phyloP scores from a whole-genome alignment of 2,888 invertebrate species.

The Eristalis pertinax region DNA sequence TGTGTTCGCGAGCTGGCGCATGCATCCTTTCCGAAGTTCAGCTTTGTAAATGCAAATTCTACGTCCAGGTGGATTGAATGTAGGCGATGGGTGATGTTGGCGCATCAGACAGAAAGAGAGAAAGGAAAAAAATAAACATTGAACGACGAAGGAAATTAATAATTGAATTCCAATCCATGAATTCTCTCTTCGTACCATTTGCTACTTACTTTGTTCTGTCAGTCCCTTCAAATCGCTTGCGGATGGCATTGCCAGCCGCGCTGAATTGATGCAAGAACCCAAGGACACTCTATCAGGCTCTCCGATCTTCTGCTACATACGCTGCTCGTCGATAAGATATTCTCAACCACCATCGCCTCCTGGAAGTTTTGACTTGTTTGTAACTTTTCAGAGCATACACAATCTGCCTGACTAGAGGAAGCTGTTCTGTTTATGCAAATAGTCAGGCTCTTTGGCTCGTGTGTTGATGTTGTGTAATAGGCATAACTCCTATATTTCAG shows the following conservation, averaged over 20 bases:
- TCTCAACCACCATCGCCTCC: no score
- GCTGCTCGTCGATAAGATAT: no score
- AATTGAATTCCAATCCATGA: slow-evolving; percentile 63
- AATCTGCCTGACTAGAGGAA: no score
- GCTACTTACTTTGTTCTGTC: slow-evolving; percentile 12
- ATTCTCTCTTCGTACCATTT: slow-evolving; percentile 32
- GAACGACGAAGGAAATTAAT: slow-evolving; percentile 43
- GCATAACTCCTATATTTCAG: no score
- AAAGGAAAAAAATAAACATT: not conserved
- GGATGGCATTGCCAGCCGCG: slow-evolving; percentile 10
- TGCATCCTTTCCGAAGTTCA: not conserved
- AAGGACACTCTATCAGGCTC: no score
- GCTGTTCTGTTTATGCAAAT: no score
- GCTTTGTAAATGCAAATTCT: not conserved
- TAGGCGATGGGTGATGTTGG: not conserved
- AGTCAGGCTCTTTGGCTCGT: no score
- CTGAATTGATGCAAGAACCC: no score
- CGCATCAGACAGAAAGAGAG: not conserved
- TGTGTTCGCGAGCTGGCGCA: not conserved
- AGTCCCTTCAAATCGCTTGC: not conserved
- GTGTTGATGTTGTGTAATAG: no score
- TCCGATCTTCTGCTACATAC: no score
- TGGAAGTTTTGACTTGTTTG: no score
- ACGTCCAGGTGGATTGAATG: not conserved
- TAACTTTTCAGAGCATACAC: no score